Evolutionary conservation across 2,888 invertebrate genomes (phyloP), one percentile per base, ranked within the genome.

Genomic region (Caenorhabditis sp.): DNA sequence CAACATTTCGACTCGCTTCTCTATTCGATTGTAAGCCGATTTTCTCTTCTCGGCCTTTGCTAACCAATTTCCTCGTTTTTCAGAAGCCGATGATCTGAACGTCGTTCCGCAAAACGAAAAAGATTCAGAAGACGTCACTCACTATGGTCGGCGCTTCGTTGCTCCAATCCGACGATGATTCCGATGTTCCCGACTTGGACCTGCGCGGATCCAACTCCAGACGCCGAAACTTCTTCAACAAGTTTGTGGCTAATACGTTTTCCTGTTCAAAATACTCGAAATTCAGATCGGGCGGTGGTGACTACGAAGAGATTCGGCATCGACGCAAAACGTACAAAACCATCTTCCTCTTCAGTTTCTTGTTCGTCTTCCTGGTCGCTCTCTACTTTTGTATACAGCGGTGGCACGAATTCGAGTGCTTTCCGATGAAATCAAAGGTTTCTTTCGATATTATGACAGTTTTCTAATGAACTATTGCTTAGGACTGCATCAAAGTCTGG

Each of bases 101-200:
- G n/a, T n/a, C n/a, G n/a, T n/a, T n/a, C n/a, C n/a, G 15, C 37
- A 26, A 65, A 32, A 37, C 37, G 43, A n/a, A n/a, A n/a, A n/a
- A n/a, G n/a, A n/a, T n/a, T n/a, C n/a, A n/a, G n/a, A n/a, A n/a
- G n/a, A n/a, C n/a, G n/a, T n/a, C n/a, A n/a, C n/a, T n/a, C n/a
- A n/a, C n/a, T 59, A 75, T 75, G 75, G 75, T 75, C 32, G 75
- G 75, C 11, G 68, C 53, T 15, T 70, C 68, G n/a, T 58, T 75
- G 50, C 52, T 75, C 3, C 75, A 75, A 27, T 75, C 75, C 30
- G 75, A 75, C 30, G 75, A 75, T 26, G 75, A 75, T 56, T 75
- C 75, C 30, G 75, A 75, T 37, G 75, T 75, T 17, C 75, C 75
- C 15, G 75, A 75, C 53, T 58, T 75, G 61, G 75, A 75, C 41